Evolutionary conservation across 2,797 vertebrate species (phyloP), one percentile per base, ranked within the genome.

Genomic region (Morelia viridis): DNA sequence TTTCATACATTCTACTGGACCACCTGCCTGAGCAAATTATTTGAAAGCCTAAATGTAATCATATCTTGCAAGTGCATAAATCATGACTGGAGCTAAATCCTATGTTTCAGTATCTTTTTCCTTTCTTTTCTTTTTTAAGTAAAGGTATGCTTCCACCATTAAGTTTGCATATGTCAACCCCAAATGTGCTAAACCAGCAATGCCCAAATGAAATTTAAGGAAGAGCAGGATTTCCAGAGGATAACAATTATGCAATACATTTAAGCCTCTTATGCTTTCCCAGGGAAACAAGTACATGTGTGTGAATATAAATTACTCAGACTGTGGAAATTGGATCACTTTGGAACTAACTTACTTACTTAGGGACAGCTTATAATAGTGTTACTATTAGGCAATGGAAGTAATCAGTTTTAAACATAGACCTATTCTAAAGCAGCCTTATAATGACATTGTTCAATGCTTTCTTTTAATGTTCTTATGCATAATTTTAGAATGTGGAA

Each of bases 381-480:
- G 4, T 31, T 61, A n/a, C 57, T 15, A 53, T 62, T 50, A 0
- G 0, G 87, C 90, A 86, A 0, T 28, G 68, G 62, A 62, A 26
- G 93, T 15, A 76, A 4, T 15, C 5, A 91, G n/a, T 88, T 65
- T 3, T 26, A 65, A 85, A 31, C 85, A 86, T 2, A 58, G 41
- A 35, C 28, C 5, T 53, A 53, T 53, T 53, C 50, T 71, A 71
- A 71, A 17, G 65, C 11, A 46, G 22, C 31, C 90, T 90, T 89
- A 11, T 94, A 88, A 85, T 85, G 89, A 89, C 87, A 58, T 35
- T 19, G 84, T 89, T 57, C 26, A 15, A 15, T 83, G n/a, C 24
- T 35, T 61, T 41, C 4, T 57, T 68, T 41, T 92, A 83, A 50
- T 91, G 26, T 89, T 85, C 71, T 85, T 31, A 92, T 88, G 60